Conservation (phyloP, 2,888 invertebrate genomes). For the Brassicogethes aeneus region DNA sequence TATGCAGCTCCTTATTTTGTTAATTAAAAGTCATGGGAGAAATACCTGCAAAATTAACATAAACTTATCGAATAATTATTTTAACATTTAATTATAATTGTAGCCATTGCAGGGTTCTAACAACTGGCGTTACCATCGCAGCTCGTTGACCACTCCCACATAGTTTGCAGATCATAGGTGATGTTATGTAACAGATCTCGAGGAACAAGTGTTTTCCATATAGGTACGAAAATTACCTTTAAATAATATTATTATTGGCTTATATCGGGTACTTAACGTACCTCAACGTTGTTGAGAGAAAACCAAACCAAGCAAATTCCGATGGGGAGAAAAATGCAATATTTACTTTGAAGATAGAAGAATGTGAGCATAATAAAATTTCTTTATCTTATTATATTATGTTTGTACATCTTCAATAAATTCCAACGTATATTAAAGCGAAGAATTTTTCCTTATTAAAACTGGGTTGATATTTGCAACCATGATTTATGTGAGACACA, state of each 20-base stretch:
- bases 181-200: conserved; percentile 13
- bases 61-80: conserved; percentile 16
- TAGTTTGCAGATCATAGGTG: conserved; percentile 15
- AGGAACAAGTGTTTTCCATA: conserved; percentile 8
- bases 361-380: too few species aligned
- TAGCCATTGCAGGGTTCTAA: conserved; percentile 6
- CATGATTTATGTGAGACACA: conserved; percentile 12
- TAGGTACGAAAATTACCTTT: conserved; percentile 3
- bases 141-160: conserved; percentile 17
- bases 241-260: too few species aligned
- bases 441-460: conserved; percentile 2
- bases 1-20: too few species aligned
- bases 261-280: too few species aligned
- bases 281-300: too few species aligned
- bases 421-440: neutral
- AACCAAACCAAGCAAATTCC: too few species aligned
- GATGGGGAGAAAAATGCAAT: too few species aligned
- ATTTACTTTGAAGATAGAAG: too few species aligned
- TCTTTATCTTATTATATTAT: too few species aligned
- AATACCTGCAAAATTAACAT: conserved; percentile 14
- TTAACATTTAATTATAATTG: conserved; percentile 14
- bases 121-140: conserved; percentile 14
- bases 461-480: conserved; percentile 12
- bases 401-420: conserved; percentile 4
- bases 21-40: neutral